A percentile compares a stretch with the other conserved stretches of the same genome.
Evolutionary conservation across 1,140 invertebrate genomes (phyloP).

Genomic region (Oscheius sp.): DNA sequence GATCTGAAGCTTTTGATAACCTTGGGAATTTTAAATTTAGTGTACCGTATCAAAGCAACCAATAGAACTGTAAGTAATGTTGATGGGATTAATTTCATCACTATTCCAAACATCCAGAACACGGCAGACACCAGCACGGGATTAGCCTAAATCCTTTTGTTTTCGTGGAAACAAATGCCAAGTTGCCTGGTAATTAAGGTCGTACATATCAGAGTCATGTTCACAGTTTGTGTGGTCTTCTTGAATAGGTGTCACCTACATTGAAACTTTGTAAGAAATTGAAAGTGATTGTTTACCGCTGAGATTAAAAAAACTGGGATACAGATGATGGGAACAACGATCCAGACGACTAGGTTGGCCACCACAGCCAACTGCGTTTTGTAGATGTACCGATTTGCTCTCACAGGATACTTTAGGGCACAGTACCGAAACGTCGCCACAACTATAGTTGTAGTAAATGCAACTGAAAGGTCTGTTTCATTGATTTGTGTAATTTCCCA

Average conservation of each 20-base stretch:
- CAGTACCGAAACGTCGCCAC: conserved; percentile 41
- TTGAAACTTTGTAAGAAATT: neutral
- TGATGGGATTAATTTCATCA: conserved; percentile 41
- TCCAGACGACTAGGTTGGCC: conserved; percentile 32
- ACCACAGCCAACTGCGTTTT: conserved; percentile 26
- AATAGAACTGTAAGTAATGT: conserved; percentile 38
- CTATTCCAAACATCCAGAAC: conserved; percentile 45
- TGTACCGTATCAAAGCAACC: conserved; percentile 39
- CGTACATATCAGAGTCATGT: conserved; percentile 34
- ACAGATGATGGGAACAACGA: conserved; percentile 43
- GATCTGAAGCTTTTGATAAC: conserved; percentile 18
- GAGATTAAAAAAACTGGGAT: conserved; percentile 45
- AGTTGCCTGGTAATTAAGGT: conserved; percentile 33
- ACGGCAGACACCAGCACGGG: conserved; percentile 34
- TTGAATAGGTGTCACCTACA: neutral
- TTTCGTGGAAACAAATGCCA: neutral
- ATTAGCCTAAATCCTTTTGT: conserved; percentile 8
- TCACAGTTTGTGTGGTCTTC: conserved; percentile 5
- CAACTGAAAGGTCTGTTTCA: conserved; percentile 24
- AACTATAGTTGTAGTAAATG: conserved; percentile 43
- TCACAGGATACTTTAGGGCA: conserved; percentile 38
- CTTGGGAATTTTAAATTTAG: neutral
- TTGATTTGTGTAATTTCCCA: neutral
- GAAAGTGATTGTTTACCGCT: neutral
- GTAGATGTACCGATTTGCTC: conserved; percentile 43